These are phyloP conservation scores for Engraulis encrasicolus DNA, from an alignment of 2,113 vertebrate species.

Conservation along the genomic window DNA sequence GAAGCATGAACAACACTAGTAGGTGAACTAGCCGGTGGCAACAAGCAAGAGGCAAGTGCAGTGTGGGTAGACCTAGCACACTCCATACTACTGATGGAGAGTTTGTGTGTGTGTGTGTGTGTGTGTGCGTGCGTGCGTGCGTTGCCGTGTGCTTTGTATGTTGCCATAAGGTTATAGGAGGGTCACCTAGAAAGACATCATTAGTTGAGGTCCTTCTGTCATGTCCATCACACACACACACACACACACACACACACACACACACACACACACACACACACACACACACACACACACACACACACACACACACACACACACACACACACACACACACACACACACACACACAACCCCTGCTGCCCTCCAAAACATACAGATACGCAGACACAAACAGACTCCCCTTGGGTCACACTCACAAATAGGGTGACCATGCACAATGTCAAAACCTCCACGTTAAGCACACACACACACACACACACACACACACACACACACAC, in stretches of 20 bases:
- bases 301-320: neutral
- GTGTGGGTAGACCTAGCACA: too few species aligned
- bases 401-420: neutral
- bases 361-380: too few species aligned
- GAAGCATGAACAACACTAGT: too few species aligned
- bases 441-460: neutral
- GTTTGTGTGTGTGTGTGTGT: neutral
- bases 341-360: constrained; percentile 5
- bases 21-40: too few species aligned
- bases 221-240: neutral
- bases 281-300: neutral
- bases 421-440: neutral
- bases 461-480: neutral
- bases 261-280: neutral
- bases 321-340: constrained; percentile 8
- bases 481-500: constrained; percentile 4
- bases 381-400: too few species aligned
- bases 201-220: neutral
- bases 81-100: too few species aligned
- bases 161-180: neutral
- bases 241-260: neutral
- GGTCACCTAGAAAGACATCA: neutral
- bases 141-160: neutral
- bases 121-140: neutral
- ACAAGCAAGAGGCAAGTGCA: too few species aligned